Evolutionary conservation across 2,797 vertebrate species (phyloP).

Genomic region (Centroberyx gerrardi): DNA sequence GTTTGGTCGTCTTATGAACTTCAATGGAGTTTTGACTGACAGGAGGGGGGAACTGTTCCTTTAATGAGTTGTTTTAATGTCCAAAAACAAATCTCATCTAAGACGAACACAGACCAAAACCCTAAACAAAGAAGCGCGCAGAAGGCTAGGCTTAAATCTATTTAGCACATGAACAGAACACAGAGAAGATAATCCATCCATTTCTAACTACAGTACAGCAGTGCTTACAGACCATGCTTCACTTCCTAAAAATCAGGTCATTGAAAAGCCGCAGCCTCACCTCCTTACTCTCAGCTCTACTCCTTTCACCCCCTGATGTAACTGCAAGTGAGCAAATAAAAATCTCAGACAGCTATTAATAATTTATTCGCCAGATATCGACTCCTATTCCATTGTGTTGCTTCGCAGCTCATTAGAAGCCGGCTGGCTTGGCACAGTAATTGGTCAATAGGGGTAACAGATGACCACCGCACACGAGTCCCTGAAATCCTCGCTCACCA

Average conservation of each 20-base stretch:
- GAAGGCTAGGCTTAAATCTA: constrained; percentile 29
- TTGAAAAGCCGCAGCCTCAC: constrained; percentile 62
- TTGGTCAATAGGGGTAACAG: constrained; percentile 74
- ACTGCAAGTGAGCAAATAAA: constrained; percentile 81
- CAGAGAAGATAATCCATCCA: constrained; percentile 55
- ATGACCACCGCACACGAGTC: constrained; percentile 69
- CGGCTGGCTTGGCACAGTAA: constrained; percentile 55
- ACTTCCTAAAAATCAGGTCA: constrained; percentile 72
- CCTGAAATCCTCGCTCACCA: constrained; percentile 40
- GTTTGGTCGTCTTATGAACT: no score
- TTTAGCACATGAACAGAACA: constrained; percentile 13
- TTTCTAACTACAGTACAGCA: constrained; percentile 8
- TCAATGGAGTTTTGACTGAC: no score
- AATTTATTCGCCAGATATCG: constrained; percentile 71
- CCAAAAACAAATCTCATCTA: neutral
- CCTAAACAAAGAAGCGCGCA: constrained; percentile 35
- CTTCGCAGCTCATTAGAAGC: constrained; percentile 75
- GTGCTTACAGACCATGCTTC: constrained; percentile 41
- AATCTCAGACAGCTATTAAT: constrained; percentile 81
- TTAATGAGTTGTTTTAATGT: no score
- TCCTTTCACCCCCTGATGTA: constrained; percentile 54
- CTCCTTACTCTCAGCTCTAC: constrained; percentile 39
- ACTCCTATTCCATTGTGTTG: constrained; percentile 74
- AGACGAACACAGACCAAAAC: constrained; percentile 11
- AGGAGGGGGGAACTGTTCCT: no score